Conservation (phyloP, 1,140 invertebrate genomes). For the Pogonognathellus flavescens region DNA sequence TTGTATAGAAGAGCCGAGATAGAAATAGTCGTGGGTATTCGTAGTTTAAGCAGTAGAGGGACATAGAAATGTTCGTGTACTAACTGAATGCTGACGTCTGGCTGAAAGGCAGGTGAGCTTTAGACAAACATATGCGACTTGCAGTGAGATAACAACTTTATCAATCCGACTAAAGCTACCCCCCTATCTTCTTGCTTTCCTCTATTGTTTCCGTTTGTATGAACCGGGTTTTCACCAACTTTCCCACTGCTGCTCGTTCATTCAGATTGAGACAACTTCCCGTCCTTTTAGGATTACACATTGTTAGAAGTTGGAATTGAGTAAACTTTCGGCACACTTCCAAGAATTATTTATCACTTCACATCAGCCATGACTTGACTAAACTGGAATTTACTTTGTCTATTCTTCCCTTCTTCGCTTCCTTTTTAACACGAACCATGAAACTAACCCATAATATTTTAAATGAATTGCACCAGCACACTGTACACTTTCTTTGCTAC, state of each 20-base stretch:
- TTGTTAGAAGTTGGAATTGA: slow-evolving; percentile 45
- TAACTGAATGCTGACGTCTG: too few species aligned
- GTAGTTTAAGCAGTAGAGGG: too few species aligned
- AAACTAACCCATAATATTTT: slow-evolving; percentile 44
- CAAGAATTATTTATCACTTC: slow-evolving; percentile 46
- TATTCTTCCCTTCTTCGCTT: slow-evolving; percentile 2
- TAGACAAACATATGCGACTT: slow-evolving; percentile 24
- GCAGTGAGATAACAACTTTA: slow-evolving; percentile 27
- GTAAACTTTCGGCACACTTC: slow-evolving; percentile 46
- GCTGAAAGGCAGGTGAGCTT: not conserved
- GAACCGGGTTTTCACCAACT: slow-evolving; percentile 37
- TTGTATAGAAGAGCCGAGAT: too few species aligned
- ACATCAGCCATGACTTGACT: slow-evolving; percentile 24
- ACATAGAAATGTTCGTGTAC: too few species aligned
- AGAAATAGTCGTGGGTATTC: too few species aligned
- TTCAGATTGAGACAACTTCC: slow-evolving; percentile 44
- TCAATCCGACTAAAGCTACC: slow-evolving; percentile 21
- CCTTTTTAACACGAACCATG: slow-evolving; percentile 21
- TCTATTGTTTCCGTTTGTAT: slow-evolving; percentile 47
- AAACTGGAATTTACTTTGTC: slow-evolving; percentile 45
- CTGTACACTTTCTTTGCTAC: too few species aligned
- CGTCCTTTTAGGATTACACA: slow-evolving; percentile 39
- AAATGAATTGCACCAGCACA: slow-evolving; percentile 29
- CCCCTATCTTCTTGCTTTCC: slow-evolving; percentile 8
- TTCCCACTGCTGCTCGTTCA: slow-evolving; percentile 15